Evolutionary conservation across 2,888 invertebrate species (phyloP).

Genomic region (Brenthis ino): DNA sequence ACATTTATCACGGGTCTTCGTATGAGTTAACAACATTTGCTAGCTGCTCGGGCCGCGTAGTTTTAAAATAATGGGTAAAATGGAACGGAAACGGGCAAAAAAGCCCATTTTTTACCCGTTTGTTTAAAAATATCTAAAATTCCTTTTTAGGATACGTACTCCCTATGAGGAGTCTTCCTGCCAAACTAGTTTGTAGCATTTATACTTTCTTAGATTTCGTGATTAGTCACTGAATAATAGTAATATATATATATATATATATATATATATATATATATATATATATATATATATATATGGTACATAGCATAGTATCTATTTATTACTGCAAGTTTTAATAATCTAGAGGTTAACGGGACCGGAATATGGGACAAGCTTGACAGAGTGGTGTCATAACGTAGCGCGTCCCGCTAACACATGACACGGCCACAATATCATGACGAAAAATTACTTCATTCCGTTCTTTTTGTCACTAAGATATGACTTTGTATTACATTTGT

Average conservation of each 20-base stretch:
- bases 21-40: too few relatives aligned
- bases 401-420: constrained; percentile 20
- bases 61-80: too few relatives aligned
- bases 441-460: constrained; percentile 19
- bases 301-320: constrained; percentile 5
- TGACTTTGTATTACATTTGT: constrained; percentile 21
- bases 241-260: constrained; percentile 1
- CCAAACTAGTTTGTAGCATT: too few relatives aligned
- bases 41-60: too few relatives aligned
- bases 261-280: constrained; percentile 1
- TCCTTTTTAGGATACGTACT: too few relatives aligned
- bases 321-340: constrained; percentile 22
- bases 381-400: constrained; percentile 24
- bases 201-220: too few relatives aligned
- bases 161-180: too few relatives aligned
- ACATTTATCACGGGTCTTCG: too few relatives aligned
- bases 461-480: constrained; percentile 22
- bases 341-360: constrained; percentile 19
- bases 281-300: not conserved
- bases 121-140: too few relatives aligned
- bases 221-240: too few relatives aligned
- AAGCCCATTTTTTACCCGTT: too few relatives aligned
- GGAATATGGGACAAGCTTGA: constrained; percentile 23
- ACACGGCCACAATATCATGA: constrained; percentile 25
- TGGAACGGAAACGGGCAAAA: too few relatives aligned